A percentile compares a stretch with the other conserved stretches of the same genome.
These are phyloP conservation scores for Brachyhypopomus gauderio DNA, from an alignment of 2,113 vertebrate genomes.

Conservation along the genomic window DNA sequence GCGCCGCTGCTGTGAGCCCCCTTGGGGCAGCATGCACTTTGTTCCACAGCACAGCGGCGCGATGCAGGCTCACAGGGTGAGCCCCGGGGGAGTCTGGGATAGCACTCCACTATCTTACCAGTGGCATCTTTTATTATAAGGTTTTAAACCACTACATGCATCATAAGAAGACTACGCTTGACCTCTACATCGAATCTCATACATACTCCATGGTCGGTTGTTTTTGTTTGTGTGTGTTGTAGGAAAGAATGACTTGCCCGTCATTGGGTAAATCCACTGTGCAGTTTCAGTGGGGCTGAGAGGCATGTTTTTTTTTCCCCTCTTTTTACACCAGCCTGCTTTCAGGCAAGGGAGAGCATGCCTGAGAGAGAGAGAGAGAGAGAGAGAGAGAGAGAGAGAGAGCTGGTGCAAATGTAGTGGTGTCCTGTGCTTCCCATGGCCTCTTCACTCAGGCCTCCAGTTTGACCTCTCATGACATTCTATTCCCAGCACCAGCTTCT, in stretches of 20 bases:
- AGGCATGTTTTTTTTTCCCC: not conserved
- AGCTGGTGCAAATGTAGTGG: slow-evolving; percentile 9
- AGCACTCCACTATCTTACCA: slow-evolving; percentile 23
- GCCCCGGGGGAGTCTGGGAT: slow-evolving; percentile 35
- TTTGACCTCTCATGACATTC: slow-evolving; percentile 14
- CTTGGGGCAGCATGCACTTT: slow-evolving; percentile 60
- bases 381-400: too few species aligned
- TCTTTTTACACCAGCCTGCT: not conserved
- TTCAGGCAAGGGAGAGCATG: not conserved
- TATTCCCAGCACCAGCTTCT: not conserved
- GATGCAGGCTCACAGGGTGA: slow-evolving; percentile 39
- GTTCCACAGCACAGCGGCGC: slow-evolving; percentile 59
- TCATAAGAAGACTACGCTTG: too few species aligned
- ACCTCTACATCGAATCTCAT: not conserved
- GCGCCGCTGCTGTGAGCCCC: slow-evolving; percentile 51
- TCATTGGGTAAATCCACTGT: not conserved
- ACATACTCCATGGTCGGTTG: not conserved
- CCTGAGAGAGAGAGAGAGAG: too few species aligned
- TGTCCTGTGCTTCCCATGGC: not conserved
- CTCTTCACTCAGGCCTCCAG: not conserved
- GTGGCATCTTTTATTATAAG: slow-evolving; percentile 41
- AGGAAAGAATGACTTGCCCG: not conserved
- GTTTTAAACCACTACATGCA: not conserved
- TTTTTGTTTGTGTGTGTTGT: not conserved
- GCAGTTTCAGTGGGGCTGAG: not conserved